Conservation (phyloP, 1,140 invertebrate species). For the Caerostris extrusa region DNA sequence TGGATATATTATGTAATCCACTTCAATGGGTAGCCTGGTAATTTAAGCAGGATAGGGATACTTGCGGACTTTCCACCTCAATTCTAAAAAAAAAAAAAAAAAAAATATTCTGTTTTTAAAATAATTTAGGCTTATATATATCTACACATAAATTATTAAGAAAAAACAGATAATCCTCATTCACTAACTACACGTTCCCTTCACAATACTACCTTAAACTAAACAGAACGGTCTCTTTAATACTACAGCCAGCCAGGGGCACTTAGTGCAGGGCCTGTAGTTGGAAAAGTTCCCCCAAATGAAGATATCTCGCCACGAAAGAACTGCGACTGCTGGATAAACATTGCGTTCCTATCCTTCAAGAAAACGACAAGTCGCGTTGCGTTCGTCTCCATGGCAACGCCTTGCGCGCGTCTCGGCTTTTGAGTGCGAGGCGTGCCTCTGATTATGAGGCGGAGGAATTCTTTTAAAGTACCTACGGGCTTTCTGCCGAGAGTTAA, state of each 20-base stretch:
- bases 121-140: too few relatives aligned
- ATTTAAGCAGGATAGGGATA: too few relatives aligned
- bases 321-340: slow-evolving; percentile 50
- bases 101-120: too few relatives aligned
- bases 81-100: too few relatives aligned
- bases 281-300: slow-evolving; percentile 34
- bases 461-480: slow-evolving; percentile 59
- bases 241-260: slow-evolving; percentile 28
- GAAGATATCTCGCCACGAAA: slow-evolving; percentile 8
- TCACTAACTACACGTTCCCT: slow-evolving; percentile 17
- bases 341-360: slow-evolving; percentile 49
- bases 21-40: too few relatives aligned
- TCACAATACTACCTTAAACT: slow-evolving; percentile 44
- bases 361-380: slow-evolving; percentile 60
- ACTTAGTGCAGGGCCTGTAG: slow-evolving; percentile 37
- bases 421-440: slow-evolving; percentile 2
- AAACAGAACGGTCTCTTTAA: slow-evolving; percentile 26
- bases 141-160: too few relatives aligned
- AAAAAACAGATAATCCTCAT: neutral
- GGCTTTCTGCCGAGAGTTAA: slow-evolving; percentile 7
- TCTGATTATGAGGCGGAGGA: slow-evolving; percentile 28
- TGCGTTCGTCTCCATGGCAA: slow-evolving; percentile 40
- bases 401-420: slow-evolving; percentile 8
- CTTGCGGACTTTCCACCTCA: too few relatives aligned
- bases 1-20: too few relatives aligned